Conservation (phyloP, 2,888 invertebrate species). For the Orchestes rusci region DNA sequence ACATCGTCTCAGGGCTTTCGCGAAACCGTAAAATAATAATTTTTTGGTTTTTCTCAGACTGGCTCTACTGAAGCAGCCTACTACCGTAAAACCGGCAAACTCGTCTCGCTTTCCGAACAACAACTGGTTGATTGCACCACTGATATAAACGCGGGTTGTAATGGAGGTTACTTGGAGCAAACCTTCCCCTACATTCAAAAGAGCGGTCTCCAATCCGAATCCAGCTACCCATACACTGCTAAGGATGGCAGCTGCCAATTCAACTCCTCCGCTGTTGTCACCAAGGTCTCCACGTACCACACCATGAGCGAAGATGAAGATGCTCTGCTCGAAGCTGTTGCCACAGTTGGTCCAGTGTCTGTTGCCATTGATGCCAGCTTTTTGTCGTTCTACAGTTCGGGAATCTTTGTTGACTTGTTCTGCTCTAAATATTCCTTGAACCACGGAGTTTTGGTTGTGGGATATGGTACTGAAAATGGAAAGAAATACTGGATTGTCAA, state of each 20-base stretch:
- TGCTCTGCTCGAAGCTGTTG: slow-evolving; percentile 17
- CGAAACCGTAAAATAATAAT: too few relatives aligned
- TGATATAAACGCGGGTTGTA: slow-evolving; percentile 20
- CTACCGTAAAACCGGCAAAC: slow-evolving; percentile 16
- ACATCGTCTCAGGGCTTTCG: too few relatives aligned
- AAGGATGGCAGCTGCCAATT: slow-evolving; percentile 16
- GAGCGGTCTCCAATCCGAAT: slow-evolving; percentile 25
- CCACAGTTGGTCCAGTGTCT: slow-evolving; percentile 17
- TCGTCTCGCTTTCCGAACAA: slow-evolving; percentile 27
- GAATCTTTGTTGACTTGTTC: slow-evolving; percentile 2
- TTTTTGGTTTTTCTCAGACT: slow-evolving; percentile 17
- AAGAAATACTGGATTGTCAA: slow-evolving; percentile 15
- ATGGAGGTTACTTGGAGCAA: slow-evolving; percentile 22
- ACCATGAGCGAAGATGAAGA: slow-evolving; percentile 8
- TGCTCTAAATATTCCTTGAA: slow-evolving; percentile 4
- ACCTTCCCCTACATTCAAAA: slow-evolving; percentile 26
- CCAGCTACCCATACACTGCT: slow-evolving; percentile 25
- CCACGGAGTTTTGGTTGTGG: slow-evolving; percentile 14
- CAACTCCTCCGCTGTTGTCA: slow-evolving; percentile 10
- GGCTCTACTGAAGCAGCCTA: slow-evolving; percentile 26
- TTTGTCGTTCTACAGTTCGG: slow-evolving; percentile 8
- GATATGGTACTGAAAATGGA: slow-evolving; percentile 14
- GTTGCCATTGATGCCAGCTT: slow-evolving; percentile 16
- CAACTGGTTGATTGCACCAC: slow-evolving; percentile 26
- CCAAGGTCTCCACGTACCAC: slow-evolving; percentile 8